Percentiles rank a stretch among this genome's conserved stretches.
These are phyloP conservation scores for Trachelus stipa DNA, from an alignment of 2,888 invertebrate species.

Conservation along the genomic window DNA sequence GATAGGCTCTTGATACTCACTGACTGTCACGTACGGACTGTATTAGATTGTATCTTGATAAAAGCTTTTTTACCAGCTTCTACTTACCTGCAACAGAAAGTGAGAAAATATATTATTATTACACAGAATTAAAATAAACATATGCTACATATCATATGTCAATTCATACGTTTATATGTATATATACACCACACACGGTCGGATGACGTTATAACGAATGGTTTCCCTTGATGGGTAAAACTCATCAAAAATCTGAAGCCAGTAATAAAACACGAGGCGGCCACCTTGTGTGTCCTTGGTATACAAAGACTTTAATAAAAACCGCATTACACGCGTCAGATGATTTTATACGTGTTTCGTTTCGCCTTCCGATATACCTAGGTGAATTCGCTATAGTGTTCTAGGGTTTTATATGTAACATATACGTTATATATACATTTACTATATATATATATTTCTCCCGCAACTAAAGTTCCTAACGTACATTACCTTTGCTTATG, in stretches of 20 bases:
- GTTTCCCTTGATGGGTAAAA: constrained; percentile 8
- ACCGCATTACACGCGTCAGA: constrained; percentile 60
- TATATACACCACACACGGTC: no score
- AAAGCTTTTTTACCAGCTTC: constrained; percentile 2
- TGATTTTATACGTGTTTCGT: constrained; percentile 47
- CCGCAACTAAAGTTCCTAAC: not conserved
- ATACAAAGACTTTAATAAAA: constrained; percentile 55
- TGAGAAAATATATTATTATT: constrained; percentile 4
- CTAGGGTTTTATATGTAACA: not conserved
- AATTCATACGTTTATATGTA: no score
- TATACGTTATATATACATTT: not conserved
- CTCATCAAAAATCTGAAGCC: constrained; percentile 21
- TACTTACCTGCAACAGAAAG: constrained; percentile 41
- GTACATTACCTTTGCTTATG: not conserved
- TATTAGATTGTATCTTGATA: not conserved
- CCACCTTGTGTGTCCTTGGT: constrained; percentile 15
- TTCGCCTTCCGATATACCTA: constrained; percentile 12
- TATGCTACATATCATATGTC: not conserved
- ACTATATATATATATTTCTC: not conserved
- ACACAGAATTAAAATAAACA: not conserved
- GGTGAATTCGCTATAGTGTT: not conserved
- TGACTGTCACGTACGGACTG: not conserved
- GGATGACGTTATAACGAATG: not conserved
- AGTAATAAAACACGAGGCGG: constrained; percentile 17
- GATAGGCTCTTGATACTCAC: not conserved